A percentile compares a stretch with the other conserved stretches of the same genome.
These are phyloP conservation scores for Dysmachus trigonus DNA, from an alignment of 2,888 invertebrate genomes.

Conservation along the genomic window DNA sequence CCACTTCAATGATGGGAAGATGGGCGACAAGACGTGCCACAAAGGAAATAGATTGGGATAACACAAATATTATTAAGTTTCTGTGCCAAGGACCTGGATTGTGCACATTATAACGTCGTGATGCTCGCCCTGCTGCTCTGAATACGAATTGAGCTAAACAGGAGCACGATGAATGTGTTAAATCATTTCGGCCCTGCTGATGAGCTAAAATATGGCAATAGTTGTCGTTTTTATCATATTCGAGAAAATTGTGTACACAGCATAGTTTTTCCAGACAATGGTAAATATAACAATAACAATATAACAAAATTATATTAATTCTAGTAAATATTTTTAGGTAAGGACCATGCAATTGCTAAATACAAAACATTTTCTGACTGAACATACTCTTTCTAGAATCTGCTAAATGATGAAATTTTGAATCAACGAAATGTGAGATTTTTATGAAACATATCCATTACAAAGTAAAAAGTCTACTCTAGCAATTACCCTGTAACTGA, in stretches of 20 bases:
- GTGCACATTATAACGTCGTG: neutral
- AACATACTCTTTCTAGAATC: no score
- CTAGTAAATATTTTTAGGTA: no score
- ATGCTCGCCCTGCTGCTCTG: neutral
- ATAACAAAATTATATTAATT: no score
- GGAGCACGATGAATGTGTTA: neutral
- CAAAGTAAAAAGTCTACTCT: no score
- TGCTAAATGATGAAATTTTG: no score
- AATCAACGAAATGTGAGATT: no score
- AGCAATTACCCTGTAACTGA: no score
- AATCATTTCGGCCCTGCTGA: neutral
- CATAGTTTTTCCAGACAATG: no score
- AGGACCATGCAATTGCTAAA: no score
- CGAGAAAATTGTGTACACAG: neutral
- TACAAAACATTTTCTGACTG: no score
- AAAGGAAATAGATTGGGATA: slow-evolving; percentile 6
- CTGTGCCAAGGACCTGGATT: slow-evolving; percentile 20
- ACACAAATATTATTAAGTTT: slow-evolving; percentile 31
- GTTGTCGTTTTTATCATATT: neutral
- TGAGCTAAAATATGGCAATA: neutral
- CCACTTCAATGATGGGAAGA: neutral
- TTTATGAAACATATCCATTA: no score
- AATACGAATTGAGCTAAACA: slow-evolving; percentile 9
- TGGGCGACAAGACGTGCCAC: neutral
- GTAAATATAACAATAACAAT: neutral